Base-by-base conservation (phyloP, 2,797 vertebrate species). In the Australoheros facetus region DNA sequence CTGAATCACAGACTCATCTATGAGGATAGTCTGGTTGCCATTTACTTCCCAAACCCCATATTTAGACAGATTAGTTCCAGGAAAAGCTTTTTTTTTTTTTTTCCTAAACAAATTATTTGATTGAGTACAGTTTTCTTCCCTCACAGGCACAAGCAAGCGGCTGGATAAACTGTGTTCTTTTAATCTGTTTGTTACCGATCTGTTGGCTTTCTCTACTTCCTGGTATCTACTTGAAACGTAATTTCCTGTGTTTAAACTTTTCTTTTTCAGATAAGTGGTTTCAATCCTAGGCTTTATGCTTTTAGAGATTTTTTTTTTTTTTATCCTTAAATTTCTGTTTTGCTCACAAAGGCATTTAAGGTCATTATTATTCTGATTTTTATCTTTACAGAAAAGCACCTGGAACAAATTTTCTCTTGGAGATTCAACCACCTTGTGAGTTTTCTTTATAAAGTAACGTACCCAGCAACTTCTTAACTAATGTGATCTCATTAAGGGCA, bases 171-270 rank as follows among this genome's bases (percentile, higher is more conserved):
- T 26, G 48, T 77, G 83, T 82, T 73, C 73, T 88, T 82, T 87
- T 62, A 69, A 69, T 69, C 64, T 8, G 39, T 88, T 90, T 88
- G 88, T 91, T 81, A 82, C 70, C 78, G 78, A 84, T 82, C 79
- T 78, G 70, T 34, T 85, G 85, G 75, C 84, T 81, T 80, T 75
- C 42, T 78, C 59, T 76, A 23, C 75, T 81, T 91, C 77, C 83
- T 82, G n/a, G 59, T 89, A 56, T 69, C 62, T 42, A 66, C 54
- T 77, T 89, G 82, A 85, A 85, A 83, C 81, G 64, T 83, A 12
- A 83, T 86, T 71, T 78, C 37, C 69, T 39, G n/a, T 62, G 66
- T 56, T 79, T 64, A 26, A 5, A 64, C 32, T 76, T 77, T 8
- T 80, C 23, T 7, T 71, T 59, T 2, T 57, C 23, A 48, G 23